Percentiles rank a stretch among this genome's conserved stretches.
Evolutionary conservation across 2,888 invertebrate genomes (phyloP).

Genomic region (Mechanitis messenoides): DNA sequence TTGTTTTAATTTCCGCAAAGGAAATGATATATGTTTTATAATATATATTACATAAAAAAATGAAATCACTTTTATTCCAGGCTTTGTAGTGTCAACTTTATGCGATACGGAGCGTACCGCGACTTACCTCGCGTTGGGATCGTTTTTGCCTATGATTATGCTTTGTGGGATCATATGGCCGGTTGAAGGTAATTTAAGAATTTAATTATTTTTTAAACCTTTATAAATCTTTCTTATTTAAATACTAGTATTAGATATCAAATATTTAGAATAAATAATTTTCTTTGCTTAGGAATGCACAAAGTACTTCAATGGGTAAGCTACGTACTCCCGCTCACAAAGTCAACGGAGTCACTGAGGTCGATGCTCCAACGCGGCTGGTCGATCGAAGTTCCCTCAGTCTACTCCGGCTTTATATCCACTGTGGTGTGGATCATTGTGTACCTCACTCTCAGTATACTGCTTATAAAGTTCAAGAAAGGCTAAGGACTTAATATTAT

Average conservation of each 20-base stretch:
- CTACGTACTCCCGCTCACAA: conserved; percentile 88
- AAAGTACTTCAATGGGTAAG: conserved; percentile 82
- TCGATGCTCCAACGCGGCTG: conserved; percentile 90
- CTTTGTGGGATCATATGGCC: conserved; percentile 96
- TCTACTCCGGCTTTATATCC: conserved; percentile 89
- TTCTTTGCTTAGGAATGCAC: conserved; percentile 80
- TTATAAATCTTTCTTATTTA: not conserved
- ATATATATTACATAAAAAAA: not conserved
- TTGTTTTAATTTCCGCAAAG: no score
- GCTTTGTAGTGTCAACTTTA: conserved; percentile 87
- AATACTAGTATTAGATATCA: not conserved
- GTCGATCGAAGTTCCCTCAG: conserved; percentile 81
- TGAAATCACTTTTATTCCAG: conserved; percentile 51
- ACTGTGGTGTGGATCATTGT: conserved; percentile 87
- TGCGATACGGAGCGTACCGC: conserved; percentile 90
- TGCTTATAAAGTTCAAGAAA: conserved; percentile 89
- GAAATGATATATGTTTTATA: no score
- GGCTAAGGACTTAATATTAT: conserved; percentile 66
- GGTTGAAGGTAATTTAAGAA: conserved; percentile 79
- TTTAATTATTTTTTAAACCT: not conserved
- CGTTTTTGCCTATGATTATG: conserved; percentile 90
- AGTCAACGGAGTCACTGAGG: conserved; percentile 91
- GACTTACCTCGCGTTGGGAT: conserved; percentile 89
- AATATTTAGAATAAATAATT: not conserved
- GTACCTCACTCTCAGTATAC: conserved; percentile 83